Evolutionary conservation across 1,140 invertebrate species (phyloP), one percentile per base, ranked within the genome.

Genomic region (Babylonia areolata): DNA sequence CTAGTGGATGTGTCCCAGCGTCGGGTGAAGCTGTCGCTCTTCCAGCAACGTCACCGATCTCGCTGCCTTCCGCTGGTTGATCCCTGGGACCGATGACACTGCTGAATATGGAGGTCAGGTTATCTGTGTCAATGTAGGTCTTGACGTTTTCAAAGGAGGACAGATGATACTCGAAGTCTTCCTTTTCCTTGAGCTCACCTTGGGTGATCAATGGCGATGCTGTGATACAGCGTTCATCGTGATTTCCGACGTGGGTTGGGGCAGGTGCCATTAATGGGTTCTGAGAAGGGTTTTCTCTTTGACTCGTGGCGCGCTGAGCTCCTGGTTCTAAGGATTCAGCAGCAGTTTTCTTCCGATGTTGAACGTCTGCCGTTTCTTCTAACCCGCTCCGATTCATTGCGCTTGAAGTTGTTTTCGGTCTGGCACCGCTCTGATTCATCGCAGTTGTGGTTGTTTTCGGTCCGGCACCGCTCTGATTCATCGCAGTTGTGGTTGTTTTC

Each of bases 61-160:
- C 28, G 58, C 5, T 2, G 28, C 58, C 58, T 51, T 9, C 9
- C 9, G 46, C 9, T 51, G 46, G n/a, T 11, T 51, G 46, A 6
- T 51, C 28, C 20, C 17, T n/a, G 5, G 58, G 58, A 23, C 20
- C 58, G 5, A 23, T 23, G 23, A 77, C 23, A 31, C 75, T 77
- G 33, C 3, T 3, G 35, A 77, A 77, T 5, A 77, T 77, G 75
- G 75, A 37, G 28, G 75, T 23, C 75, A 77, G 37, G 75, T 77
- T 77, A 37, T 77, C 75, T 39, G 75, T 37, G 6, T 28, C 33
- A 31, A 77, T 40, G 75, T 77, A 77, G 37, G 75, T 77, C 75
- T 77, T 77, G 75, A 40, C 23, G 20, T 77, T 77, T 6, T 35
- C 31, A 64, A 64, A 64, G 28, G 20, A 64, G 12, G 58, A 23